These are phyloP conservation scores for Cacoxenus indagator DNA, from an alignment of 2,888 invertebrate species.

Conservation along the genomic window DNA sequence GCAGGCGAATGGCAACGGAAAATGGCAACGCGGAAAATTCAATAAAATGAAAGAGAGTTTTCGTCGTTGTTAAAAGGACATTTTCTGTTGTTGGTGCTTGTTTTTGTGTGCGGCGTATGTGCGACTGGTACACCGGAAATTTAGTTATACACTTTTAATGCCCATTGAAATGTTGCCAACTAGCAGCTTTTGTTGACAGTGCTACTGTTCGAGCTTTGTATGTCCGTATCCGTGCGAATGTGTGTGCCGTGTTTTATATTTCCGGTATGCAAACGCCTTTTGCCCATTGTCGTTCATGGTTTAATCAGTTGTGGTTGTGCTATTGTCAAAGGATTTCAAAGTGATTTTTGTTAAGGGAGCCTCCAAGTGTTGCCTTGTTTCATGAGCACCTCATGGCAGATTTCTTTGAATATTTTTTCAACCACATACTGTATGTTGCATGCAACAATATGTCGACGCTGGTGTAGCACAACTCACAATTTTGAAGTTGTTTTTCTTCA, in stretches of 20 bases:
- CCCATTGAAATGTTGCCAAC: constrained; percentile 9
- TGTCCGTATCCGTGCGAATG: neutral
- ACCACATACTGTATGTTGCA: neutral
- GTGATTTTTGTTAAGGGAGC: neutral
- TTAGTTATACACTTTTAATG: constrained; percentile 1
- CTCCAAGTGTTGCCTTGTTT: neutral
- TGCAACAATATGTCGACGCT: neutral
- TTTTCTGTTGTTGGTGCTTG: constrained; percentile 27
- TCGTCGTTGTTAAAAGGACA: constrained; percentile 11
- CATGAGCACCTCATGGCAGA: neutral
- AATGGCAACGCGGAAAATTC: neutral
- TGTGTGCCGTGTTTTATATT: neutral
- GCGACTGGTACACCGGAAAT: neutral
- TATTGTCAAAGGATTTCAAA: neutral
- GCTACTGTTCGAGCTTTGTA: neutral
- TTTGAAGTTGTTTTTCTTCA: neutral
- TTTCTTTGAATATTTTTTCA: neutral
- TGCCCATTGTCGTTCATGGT: neutral
- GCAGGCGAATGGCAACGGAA: neutral
- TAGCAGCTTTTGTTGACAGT: neutral
- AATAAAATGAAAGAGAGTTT: neutral
- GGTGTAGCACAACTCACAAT: neutral
- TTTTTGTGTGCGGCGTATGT: neutral
- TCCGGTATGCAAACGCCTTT: constrained; percentile 8
- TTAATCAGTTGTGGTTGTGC: neutral